Evolutionary conservation across 1,140 invertebrate species (phyloP), one percentile per base, ranked within the genome.

Genomic region (Watersipora subatra): DNA sequence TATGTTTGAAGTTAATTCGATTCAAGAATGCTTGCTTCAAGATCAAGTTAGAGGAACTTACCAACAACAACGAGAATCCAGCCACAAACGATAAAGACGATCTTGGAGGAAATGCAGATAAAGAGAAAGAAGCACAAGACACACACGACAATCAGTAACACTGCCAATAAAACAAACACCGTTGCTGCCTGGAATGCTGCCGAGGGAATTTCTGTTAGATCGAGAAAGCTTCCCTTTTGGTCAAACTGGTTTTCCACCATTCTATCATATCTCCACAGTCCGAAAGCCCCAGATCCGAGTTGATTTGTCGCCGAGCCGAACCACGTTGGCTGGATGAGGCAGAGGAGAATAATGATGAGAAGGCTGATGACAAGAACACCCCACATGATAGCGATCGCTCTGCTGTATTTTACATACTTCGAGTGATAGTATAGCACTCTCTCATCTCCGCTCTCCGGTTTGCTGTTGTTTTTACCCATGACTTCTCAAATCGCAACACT

Each of bases 261-360:
- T 67, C 79, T 83, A 78, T 92, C 95, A 63, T 86, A 86, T 68
- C 88, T 87, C 88, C 91, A 95, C n/a, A 96, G 81, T 1, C 93
- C 92, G 74, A 95, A 89, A 79, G 90, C 90, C 19, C 92, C 92
- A 0, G 90, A 89, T 74, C 88, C 89, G 66, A 90, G 88, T 57
- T 89, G 88, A 59, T 89, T 86, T 63, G 87, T 73, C 0, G 84
- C 78, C 73, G 85, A 85, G 84, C 93, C 73, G 86, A 89, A 89
- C 84, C 94, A 98, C 81, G 97, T 93, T 3, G 93, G 93, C 63
- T 94, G 94, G 20, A 96, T 86, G 77, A 97, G 95, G 0, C 92
- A 89, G 20, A 97, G 92, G 65, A 93, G 87, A 64, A 88, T 88
- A 72, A 97, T 94, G 71, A 98, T 96, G 61, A 91, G 90, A 79